Conservation (phyloP, 1,140 invertebrate genomes). For the Drosophila aff. region DNA sequence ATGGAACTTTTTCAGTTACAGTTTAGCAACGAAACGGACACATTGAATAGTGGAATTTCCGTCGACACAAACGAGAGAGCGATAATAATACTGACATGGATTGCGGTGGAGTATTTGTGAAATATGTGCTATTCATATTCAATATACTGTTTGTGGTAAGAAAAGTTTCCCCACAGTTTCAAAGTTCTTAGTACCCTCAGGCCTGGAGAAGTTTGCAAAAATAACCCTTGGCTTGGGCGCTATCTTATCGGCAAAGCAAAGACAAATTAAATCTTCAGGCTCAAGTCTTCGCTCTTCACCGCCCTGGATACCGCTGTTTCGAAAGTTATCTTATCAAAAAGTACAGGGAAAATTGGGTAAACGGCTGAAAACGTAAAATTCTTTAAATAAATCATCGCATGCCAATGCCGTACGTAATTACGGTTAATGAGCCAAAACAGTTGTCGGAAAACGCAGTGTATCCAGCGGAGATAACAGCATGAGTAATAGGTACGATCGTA, state of each 20-base stretch:
- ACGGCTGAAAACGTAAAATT: neutral
- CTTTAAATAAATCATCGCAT: slow-evolving; percentile 60
- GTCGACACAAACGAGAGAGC: neutral
- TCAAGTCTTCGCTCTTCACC: slow-evolving; percentile 24
- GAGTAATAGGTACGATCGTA: slow-evolving; percentile 45
- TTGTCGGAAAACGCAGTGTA: slow-evolving; percentile 54
- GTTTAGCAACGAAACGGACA: neutral
- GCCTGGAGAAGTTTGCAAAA: neutral
- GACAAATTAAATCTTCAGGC: slow-evolving; percentile 36
- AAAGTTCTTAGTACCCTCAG: neutral
- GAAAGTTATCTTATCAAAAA: slow-evolving; percentile 63
- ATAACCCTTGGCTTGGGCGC: neutral
- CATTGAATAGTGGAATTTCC: slow-evolving; percentile 2
- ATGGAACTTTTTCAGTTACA: slow-evolving; percentile 10
- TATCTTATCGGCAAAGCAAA: slow-evolving; percentile 56
- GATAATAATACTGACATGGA: slow-evolving; percentile 83
- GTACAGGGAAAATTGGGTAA: slow-evolving; percentile 27
- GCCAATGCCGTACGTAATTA: slow-evolving; percentile 60
- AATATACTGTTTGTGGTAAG: slow-evolving; percentile 94
- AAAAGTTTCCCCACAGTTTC: slow-evolving; percentile 7
- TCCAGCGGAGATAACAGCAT: slow-evolving; percentile 25
- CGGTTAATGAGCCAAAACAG: slow-evolving; percentile 46
- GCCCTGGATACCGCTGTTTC: slow-evolving; percentile 20
- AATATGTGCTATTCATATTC: slow-evolving; percentile 93
- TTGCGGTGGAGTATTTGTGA: slow-evolving; percentile 91